Percentiles rank a stretch among this genome's conserved stretches.
phyloP scores from a whole-genome alignment of 2,888 invertebrate species.

The Dioctria linearis region DNA sequence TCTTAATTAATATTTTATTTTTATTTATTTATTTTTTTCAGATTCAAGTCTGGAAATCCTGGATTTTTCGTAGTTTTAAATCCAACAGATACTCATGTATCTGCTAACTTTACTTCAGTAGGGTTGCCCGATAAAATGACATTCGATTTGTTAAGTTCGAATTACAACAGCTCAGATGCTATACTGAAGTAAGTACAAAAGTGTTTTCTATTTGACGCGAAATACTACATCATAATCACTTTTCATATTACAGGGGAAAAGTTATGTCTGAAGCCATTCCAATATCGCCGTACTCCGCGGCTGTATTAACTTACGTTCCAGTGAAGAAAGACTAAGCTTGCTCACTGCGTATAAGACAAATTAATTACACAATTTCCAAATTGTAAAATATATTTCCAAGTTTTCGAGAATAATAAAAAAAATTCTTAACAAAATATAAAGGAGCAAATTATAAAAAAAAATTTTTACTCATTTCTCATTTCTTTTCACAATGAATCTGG shows the following conservation, averaged over 20 bases:
- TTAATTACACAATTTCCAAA: too few relatives aligned
- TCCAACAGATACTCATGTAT: constrained; percentile 72
- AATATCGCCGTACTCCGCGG: constrained; percentile 76
- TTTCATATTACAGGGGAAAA: constrained; percentile 73
- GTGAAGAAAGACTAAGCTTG: constrained; percentile 61
- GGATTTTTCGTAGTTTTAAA: constrained; percentile 84
- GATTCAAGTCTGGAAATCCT: constrained; percentile 82
- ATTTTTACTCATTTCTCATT: too few relatives aligned
- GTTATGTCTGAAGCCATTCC: constrained; percentile 73
- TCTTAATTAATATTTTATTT: constrained; percentile 54
- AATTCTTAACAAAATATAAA: too few relatives aligned
- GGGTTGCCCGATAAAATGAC: constrained; percentile 76
- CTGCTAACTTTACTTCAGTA: constrained; percentile 74
- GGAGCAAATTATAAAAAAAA: too few relatives aligned
- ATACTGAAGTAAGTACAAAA: constrained; percentile 62
- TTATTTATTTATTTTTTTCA: constrained; percentile 64
- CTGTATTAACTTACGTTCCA: constrained; percentile 82
- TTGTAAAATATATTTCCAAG: too few relatives aligned
- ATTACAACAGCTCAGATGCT: constrained; percentile 68
- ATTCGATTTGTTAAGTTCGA: constrained; percentile 74
- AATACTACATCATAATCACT: not conserved
- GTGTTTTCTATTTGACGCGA: not conserved
- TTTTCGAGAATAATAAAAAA: too few relatives aligned
- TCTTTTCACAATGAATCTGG: too few relatives aligned
- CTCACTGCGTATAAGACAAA: not conserved